Percentiles rank a stretch among this genome's conserved stretches.
Evolutionary conservation across 2,797 vertebrate species (phyloP).

Genomic region (Hydrophis major): DNA sequence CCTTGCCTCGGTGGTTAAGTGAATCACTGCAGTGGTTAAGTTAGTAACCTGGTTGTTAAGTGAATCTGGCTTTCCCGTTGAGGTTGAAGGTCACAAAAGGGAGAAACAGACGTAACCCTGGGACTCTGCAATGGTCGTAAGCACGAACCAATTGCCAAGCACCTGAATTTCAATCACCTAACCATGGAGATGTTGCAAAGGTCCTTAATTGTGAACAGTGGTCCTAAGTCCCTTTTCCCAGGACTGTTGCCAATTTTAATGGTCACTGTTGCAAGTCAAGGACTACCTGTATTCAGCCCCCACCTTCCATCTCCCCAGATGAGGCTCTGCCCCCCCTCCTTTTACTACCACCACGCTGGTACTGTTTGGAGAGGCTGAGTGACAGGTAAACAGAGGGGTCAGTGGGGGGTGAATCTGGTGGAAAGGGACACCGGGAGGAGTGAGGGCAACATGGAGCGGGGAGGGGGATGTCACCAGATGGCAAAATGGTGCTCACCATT

Average conservation of each 20-base stretch:
- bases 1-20: neutral
- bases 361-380: slow-evolving; percentile 56
- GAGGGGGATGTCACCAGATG: neutral
- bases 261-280: neutral
- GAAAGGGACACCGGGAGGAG: slow-evolving; percentile 42
- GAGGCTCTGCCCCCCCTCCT: slow-evolving; percentile 49
- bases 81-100: neutral
- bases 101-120: neutral
- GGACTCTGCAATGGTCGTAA: neutral
- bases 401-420: slow-evolving; percentile 55
- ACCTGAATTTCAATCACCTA: neutral
- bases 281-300: neutral
- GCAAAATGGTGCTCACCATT: slow-evolving; percentile 97
- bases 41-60: neutral
- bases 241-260: neutral
- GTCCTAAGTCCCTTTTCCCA: neutral
- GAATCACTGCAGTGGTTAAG: neutral
- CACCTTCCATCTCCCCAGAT: slow-evolving; percentile 26
- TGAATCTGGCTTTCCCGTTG: neutral
- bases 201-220: neutral
- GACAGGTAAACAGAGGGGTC: slow-evolving; percentile 57
- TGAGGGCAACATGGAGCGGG: slow-evolving; percentile 44
- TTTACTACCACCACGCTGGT: slow-evolving; percentile 66
- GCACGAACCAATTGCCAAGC: neutral
- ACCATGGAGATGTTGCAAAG: neutral